Conservation (phyloP, 2,113 vertebrate genomes). For the Gobio gobio region DNA sequence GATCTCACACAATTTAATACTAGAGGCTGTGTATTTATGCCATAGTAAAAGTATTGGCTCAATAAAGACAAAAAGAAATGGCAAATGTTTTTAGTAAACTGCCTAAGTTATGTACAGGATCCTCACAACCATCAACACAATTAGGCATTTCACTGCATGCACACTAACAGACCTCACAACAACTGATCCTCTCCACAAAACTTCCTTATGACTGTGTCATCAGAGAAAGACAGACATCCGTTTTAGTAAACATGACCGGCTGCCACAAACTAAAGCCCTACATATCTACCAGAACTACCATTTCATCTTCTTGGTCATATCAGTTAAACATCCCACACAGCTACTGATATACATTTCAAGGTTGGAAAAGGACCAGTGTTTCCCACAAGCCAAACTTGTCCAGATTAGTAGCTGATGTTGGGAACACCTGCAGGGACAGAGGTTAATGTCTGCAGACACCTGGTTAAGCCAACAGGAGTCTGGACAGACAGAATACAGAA, state of each 20-base stretch:
- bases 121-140: not conserved
- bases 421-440: constrained; percentile 72
- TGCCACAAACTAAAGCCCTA: constrained; percentile 14
- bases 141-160: not conserved
- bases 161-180: not conserved
- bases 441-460: constrained; percentile 64
- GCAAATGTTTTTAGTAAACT: not conserved
- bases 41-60: not conserved
- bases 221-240: not conserved
- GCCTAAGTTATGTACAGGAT: not conserved
- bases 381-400: constrained; percentile 44
- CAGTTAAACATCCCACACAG: constrained; percentile 16
- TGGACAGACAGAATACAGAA: constrained; percentile 48
- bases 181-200: not conserved
- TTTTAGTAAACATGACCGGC: not conserved
- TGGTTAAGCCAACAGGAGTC: constrained; percentile 63
- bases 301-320: not conserved
- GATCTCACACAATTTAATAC: not conserved
- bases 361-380: not conserved
- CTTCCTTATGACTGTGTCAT: not conserved
- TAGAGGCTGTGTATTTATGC: not conserved
- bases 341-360: constrained; percentile 41
- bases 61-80: not conserved
- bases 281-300: not conserved
- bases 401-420: constrained; percentile 66